These are phyloP conservation scores for Erpetoichthys calabaricus DNA, from an alignment of 2,797 vertebrate genomes.

Conservation along the genomic window DNA sequence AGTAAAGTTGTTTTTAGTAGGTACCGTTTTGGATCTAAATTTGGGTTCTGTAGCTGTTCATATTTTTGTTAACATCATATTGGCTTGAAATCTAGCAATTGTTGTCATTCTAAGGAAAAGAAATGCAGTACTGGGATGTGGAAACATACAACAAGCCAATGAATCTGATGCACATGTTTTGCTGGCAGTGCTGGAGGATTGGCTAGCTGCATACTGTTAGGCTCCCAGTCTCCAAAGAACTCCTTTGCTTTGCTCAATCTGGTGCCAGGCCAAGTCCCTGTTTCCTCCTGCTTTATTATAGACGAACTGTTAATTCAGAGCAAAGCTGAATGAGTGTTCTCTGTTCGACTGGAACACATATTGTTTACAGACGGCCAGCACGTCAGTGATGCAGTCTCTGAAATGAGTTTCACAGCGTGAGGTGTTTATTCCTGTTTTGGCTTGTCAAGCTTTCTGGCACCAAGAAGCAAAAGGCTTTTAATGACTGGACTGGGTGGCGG, in stretches of 20 bases:
- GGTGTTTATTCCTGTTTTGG: slow-evolving; percentile 8
- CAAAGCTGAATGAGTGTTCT: slow-evolving; percentile 8
- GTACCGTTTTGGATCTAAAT: no score
- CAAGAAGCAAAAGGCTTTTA: slow-evolving; percentile 8
- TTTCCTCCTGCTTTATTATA: slow-evolving; percentile 9
- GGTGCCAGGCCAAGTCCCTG: slow-evolving; percentile 16
- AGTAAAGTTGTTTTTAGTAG: background rate
- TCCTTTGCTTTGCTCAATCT: slow-evolving; percentile 14
- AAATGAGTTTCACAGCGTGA: slow-evolving; percentile 1
- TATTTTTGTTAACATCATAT: no score
- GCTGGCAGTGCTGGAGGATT: slow-evolving; percentile 15
- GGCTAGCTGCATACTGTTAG: slow-evolving; percentile 11
- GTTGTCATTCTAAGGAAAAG: slow-evolving; percentile 16
- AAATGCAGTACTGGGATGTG: background rate
- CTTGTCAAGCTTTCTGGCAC: slow-evolving; percentile 8
- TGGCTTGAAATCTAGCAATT: slow-evolving; percentile 7
- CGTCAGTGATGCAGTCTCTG: background rate
- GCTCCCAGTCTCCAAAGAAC: slow-evolving; percentile 14
- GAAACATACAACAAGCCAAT: background rate
- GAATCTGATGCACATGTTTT: slow-evolving; percentile 6
- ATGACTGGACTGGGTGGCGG: slow-evolving; percentile 7
- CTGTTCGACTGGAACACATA: slow-evolving; percentile 3
- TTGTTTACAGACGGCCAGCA: slow-evolving; percentile 10
- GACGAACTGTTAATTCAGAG: slow-evolving; percentile 8
- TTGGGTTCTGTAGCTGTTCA: no score